Conservation (phyloP, 2,888 invertebrate genomes). For the Nesidiocoris tenuis region DNA sequence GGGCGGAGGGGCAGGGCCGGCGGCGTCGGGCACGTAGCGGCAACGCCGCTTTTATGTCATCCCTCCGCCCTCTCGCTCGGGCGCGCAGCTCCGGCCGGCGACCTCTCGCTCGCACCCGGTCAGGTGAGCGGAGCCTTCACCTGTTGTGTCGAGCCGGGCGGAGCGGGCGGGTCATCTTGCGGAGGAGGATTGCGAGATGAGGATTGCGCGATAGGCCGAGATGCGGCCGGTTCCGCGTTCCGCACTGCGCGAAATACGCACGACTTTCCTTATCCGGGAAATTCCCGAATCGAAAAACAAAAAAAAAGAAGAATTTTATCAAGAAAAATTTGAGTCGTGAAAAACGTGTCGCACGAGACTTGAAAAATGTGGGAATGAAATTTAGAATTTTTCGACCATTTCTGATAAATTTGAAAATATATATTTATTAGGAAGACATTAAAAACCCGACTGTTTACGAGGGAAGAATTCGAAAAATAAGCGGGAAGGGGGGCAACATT, state of each 20-base stretch:
- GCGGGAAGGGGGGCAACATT: neutral
- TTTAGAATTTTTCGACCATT: too few species aligned
- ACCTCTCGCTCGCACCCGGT: neutral
- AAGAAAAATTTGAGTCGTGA: too few species aligned
- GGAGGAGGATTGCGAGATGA: neutral
- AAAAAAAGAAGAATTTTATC: too few species aligned
- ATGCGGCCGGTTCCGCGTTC: neutral
- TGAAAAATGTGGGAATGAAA: too few species aligned
- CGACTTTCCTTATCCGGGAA: neutral
- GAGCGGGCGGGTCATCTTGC: neutral
- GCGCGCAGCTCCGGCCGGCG: neutral
- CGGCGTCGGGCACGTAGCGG: slow-evolving; percentile 10
- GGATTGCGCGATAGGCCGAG: too few species aligned
- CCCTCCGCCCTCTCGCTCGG: neutral
- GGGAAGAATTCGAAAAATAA: too few species aligned
- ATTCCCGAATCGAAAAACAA: too few species aligned
- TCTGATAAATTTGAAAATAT: too few species aligned
- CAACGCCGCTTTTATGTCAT: slow-evolving; percentile 32
- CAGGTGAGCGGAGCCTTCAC: neutral
- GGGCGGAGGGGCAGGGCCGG: neutral
- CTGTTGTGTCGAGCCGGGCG: neutral
- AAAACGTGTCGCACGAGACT: too few species aligned
- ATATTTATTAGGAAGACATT: too few species aligned
- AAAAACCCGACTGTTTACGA: too few species aligned
- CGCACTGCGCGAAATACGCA: neutral